Conservation (phyloP, 2,888 invertebrate species). For the Lampropteryx suffumata region DNA sequence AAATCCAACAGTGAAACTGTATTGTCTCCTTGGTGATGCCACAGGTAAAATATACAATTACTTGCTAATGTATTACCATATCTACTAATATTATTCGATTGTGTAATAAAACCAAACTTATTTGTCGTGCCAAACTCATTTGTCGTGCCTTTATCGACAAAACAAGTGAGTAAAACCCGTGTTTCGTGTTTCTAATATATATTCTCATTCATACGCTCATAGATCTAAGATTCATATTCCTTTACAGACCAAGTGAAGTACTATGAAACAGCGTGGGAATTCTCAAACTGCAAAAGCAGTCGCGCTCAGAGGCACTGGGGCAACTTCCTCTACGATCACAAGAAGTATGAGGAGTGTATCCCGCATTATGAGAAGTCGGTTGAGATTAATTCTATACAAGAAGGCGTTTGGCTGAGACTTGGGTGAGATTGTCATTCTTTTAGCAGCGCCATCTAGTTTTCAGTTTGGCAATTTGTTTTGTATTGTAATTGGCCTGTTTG, state of each 20-base stretch:
- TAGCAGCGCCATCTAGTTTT: too few relatives aligned
- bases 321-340: constrained; percentile 87
- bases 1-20: constrained; percentile 92
- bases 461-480: too few relatives aligned
- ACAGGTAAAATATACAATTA: constrained; percentile 69
- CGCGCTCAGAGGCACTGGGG: constrained; percentile 96
- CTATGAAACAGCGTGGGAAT: constrained; percentile 95
- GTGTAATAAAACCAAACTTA: too few relatives aligned
- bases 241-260: constrained; percentile 87
- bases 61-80: too few relatives aligned
- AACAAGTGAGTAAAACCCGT: too few relatives aligned
- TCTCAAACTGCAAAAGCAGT: constrained; percentile 91
- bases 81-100: too few relatives aligned
- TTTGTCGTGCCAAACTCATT: too few relatives aligned
- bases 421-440: constrained; percentile 72
- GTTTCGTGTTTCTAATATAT: too few relatives aligned
- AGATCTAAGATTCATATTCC: neutral
- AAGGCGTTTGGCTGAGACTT: constrained; percentile 91
- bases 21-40: constrained; percentile 96
- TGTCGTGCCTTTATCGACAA: too few relatives aligned
- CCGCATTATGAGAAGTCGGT: constrained; percentile 92
- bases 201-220: too few relatives aligned
- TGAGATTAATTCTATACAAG: constrained; percentile 94
- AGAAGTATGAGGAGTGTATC: constrained; percentile 90
- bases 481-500: too few relatives aligned